phyloP scores from a whole-genome alignment of 2,113 vertebrate genomes.

The Dipodomys merriami region DNA sequence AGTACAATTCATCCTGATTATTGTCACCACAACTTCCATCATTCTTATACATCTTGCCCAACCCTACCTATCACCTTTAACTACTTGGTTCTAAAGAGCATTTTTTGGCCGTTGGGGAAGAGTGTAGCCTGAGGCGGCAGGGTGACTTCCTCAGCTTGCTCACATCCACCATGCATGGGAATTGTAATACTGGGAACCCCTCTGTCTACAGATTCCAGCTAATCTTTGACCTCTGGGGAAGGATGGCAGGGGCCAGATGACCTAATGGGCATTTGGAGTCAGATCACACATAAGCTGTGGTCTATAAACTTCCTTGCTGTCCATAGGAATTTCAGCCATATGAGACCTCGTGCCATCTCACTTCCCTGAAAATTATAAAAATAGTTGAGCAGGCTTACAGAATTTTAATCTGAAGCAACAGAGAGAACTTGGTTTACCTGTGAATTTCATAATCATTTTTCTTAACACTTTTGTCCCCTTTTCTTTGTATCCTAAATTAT shows the following conservation, averaged over 20 bases:
- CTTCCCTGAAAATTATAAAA: neutral
- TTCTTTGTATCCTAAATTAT: neutral
- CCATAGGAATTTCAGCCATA: neutral
- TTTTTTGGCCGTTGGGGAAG: neutral
- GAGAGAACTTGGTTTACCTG: constrained; percentile 10
- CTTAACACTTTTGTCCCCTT: neutral
- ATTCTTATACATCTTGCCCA: too few species aligned
- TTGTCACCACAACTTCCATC: too few species aligned
- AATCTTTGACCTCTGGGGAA: neutral
- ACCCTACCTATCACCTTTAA: too few species aligned
- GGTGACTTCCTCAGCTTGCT: neutral
- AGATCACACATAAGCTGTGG: neutral
- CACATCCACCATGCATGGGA: too few species aligned
- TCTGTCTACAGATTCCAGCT: neutral
- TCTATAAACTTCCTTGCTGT: neutral
- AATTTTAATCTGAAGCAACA: neutral
- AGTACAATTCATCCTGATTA: too few species aligned
- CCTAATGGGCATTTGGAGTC: neutral
- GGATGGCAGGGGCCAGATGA: neutral
- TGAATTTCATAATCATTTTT: neutral
- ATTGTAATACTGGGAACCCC: neutral
- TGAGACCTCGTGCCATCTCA: rapidly evolving
- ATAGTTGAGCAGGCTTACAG: neutral
- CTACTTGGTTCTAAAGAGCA: neutral
- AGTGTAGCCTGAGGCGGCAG: neutral